These are phyloP conservation scores for Gobio occitaniae DNA, from an alignment of 2,797 vertebrate species.

Conservation along the genomic window DNA sequence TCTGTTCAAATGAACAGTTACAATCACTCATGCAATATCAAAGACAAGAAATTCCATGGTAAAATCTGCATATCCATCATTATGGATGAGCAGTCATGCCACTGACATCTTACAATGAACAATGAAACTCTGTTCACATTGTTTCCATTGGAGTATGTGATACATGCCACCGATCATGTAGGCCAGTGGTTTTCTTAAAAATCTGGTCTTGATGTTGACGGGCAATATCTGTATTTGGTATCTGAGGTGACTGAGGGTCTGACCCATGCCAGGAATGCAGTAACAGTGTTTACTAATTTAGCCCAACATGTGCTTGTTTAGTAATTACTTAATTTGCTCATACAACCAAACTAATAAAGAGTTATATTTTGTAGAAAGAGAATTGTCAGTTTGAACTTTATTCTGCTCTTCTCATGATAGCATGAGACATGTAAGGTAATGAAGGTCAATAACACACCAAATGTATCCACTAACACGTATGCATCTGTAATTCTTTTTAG, in stretches of 20 bases:
- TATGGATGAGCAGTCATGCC: not conserved
- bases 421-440: too few species aligned
- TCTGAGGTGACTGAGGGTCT: not conserved
- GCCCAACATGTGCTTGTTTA: not conserved
- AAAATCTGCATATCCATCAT: not conserved
- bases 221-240: not conserved
- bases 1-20: not conserved
- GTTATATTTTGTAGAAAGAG: not conserved
- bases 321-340: not conserved
- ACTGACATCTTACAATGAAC: not conserved
- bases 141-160: not conserved
- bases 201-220: not conserved
- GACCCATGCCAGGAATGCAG: not conserved
- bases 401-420: too few species aligned
- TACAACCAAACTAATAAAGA: not conserved
- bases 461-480: too few species aligned
- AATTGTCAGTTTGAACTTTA: too few species aligned
- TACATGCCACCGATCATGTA: not conserved
- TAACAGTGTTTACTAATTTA: not conserved
- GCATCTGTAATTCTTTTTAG: too few species aligned
- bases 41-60: slow-evolving; percentile 3
- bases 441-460: too few species aligned
- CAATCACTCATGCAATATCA: not conserved
- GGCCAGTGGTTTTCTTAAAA: not conserved
- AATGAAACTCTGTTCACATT: not conserved